phyloP scores from a whole-genome alignment of 2,888 invertebrate genomes.

The Noctua comes region DNA sequence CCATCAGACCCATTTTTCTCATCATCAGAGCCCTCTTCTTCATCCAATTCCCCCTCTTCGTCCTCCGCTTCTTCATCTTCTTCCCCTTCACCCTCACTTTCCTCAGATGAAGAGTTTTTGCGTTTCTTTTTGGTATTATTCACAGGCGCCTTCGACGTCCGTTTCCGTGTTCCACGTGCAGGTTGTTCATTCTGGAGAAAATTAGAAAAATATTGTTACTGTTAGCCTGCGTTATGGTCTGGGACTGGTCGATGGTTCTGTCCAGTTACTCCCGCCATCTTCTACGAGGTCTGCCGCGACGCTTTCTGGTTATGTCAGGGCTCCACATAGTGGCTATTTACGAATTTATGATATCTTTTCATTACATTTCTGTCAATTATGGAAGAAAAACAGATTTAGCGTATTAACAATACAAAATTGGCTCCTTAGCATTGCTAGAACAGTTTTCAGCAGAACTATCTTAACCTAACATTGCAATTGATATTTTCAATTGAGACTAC shows the following conservation, averaged over 20 bases:
- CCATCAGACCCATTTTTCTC: slow-evolving; percentile 90
- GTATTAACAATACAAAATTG: background rate
- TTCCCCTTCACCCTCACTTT: slow-evolving; percentile 85
- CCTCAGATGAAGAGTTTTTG: slow-evolving; percentile 86
- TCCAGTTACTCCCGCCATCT: background rate
- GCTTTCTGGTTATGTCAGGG: background rate
- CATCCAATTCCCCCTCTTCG: slow-evolving; percentile 86
- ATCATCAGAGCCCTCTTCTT: slow-evolving; percentile 89
- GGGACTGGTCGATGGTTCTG: too few species aligned
- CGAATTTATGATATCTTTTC: background rate
- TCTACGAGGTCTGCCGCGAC: background rate
- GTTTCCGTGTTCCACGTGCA: slow-evolving; percentile 81
- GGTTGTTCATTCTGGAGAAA: slow-evolving; percentile 80
- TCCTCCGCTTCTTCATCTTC: slow-evolving; percentile 86
- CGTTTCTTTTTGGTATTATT: slow-evolving; percentile 88
- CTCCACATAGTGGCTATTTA: background rate
- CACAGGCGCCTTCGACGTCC: slow-evolving; percentile 78
- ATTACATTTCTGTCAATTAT: background rate
- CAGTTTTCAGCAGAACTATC: slow-evolving; percentile 18
- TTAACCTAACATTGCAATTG: slow-evolving; percentile 51
- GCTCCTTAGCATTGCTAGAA: background rate
- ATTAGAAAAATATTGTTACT: background rate
- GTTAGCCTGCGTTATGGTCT: background rate
- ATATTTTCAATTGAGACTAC: slow-evolving; percentile 3
- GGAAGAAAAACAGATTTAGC: background rate